Base-by-base conservation (phyloP, 2,113 vertebrate species). In the Tamias sibiricus region DNA sequence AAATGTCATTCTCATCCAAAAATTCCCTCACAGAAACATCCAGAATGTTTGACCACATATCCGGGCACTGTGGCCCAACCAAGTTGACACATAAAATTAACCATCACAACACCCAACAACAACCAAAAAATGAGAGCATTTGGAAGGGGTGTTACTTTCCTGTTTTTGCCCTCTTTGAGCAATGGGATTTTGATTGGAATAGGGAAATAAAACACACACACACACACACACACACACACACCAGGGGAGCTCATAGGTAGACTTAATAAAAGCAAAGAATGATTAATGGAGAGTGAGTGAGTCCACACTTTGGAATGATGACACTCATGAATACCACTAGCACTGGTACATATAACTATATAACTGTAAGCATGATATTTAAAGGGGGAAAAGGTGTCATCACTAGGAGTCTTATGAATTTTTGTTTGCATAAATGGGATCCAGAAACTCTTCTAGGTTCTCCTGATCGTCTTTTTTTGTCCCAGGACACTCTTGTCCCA, bases 1-100 rank as follows among this genome's bases (percentile, higher is more conserved):
- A 62, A 68, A 74, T 68, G 35, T 80, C 88, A 64, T 10, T 95
- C 47, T 93, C 64, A 79, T 42, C 84, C 28, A 76, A 94, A 57
- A 68, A 57, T 11, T 75, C 28, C 76, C 87, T 89, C 19, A 19
- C 54, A 95, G 92, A 83, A 95, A 74, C n/a, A 89, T 79, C 47
- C 54, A 94, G 83, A 95, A 94, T 37, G 66, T 87, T 87, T 92
- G 69, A 88, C 57, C 35, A n/a, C 30, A 71, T 40, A 59, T 87
- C 89, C 44, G 90, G 68, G 44, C 44, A 74, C n/a, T 32, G 3
- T 64, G 47, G 49, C 17, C 35, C 40, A 93, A 49, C 59, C n/a
- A 76, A 68, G 32, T 6, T 89, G 52, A 59, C 40, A 86, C 57
- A 75, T 37, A 66, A 40, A 87, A 17, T 79, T 64, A 94, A 75